These are phyloP conservation scores for Oplegnathus fasciatus DNA, from an alignment of 2,113 vertebrate species.

Conservation along the genomic window DNA sequence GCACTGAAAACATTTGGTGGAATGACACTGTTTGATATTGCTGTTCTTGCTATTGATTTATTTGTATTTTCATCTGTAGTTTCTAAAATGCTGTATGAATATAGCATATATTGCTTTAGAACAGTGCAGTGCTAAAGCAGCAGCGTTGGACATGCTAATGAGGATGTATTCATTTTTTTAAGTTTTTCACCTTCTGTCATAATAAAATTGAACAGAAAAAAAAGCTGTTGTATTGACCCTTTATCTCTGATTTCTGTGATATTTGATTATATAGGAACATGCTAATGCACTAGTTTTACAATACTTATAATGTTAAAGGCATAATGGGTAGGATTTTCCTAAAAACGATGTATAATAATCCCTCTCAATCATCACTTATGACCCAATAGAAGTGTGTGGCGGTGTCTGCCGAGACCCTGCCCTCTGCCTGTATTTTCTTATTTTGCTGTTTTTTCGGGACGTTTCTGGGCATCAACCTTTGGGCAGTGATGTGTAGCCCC, in stretches of 20 bases:
- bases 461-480: too few species aligned
- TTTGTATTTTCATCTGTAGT: not conserved
- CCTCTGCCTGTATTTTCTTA: too few species aligned
- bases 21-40: not conserved
- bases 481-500: too few species aligned
- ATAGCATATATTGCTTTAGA: not conserved
- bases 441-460: too few species aligned
- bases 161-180: conserved; percentile 8
- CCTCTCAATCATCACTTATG: too few species aligned
- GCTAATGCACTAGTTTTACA: not conserved
- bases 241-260: not conserved
- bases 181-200: conserved; percentile 21
- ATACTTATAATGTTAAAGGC: not conserved
- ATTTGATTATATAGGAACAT: not conserved
- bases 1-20: conserved; percentile 42
- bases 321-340: too few species aligned
- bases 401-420: too few species aligned
- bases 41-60: conserved; percentile 18
- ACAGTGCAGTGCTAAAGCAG: not conserved
- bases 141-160: not conserved
- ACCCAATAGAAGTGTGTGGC: too few species aligned
- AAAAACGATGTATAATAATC: too few species aligned
- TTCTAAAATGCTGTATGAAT: conserved; percentile 30
- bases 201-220: conserved; percentile 42
- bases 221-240: not conserved